Conservation (phyloP, 2,888 invertebrate species). For the Linhomoeus sp. region DNA sequence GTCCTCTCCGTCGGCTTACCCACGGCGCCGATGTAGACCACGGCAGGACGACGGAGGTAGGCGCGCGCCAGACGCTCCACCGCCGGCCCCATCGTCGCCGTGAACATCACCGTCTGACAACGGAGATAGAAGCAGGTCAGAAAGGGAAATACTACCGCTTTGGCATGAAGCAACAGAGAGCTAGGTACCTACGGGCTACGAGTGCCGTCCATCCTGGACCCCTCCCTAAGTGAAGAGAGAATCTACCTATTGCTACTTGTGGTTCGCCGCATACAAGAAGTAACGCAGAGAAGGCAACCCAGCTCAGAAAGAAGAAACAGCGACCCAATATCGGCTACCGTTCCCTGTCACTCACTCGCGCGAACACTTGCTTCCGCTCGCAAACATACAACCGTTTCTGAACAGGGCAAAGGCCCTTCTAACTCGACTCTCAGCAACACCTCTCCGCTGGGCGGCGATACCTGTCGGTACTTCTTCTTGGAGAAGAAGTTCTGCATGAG, state of each 20-base stretch:
- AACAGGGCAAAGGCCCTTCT: too few relatives aligned
- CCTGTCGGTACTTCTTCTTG: constrained; percentile 85
- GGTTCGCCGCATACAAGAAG: too few relatives aligned
- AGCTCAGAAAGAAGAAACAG: too few relatives aligned
- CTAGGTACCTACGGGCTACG: neutral
- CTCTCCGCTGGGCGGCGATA: too few relatives aligned
- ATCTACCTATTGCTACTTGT: too few relatives aligned
- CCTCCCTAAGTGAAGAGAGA: too few relatives aligned
- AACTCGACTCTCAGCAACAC: too few relatives aligned
- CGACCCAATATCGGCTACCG: too few relatives aligned
- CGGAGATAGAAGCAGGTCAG: neutral
- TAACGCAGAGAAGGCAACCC: too few relatives aligned
- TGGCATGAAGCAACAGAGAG: neutral
- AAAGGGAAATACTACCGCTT: neutral
- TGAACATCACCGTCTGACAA: constrained; percentile 90
- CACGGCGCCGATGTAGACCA: constrained; percentile 85
- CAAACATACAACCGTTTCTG: too few relatives aligned
- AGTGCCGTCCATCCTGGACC: neutral
- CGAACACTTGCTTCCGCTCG: too few relatives aligned
- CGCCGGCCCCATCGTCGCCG: constrained; percentile 96
- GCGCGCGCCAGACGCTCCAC: constrained; percentile 85
- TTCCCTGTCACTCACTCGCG: too few relatives aligned
- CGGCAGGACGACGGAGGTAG: constrained; percentile 81
- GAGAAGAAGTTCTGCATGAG: constrained; percentile 79
- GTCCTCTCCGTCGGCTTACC: constrained; percentile 94